phyloP scores from a whole-genome alignment of 2,113 vertebrate genomes.

The Peromyscus maniculatus region DNA sequence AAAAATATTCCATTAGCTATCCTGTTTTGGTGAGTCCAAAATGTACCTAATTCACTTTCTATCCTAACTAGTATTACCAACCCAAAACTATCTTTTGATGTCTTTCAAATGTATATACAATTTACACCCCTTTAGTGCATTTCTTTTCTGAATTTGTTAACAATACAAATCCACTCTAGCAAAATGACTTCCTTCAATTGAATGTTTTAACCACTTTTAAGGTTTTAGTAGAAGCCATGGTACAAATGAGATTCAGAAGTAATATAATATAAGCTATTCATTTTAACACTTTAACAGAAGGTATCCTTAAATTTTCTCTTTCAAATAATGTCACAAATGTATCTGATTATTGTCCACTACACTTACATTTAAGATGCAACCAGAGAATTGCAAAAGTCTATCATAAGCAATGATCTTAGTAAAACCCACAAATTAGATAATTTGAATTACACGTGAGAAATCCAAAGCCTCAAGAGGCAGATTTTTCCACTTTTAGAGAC shows the following conservation, averaged over 20 bases:
- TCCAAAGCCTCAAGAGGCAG: neutral
- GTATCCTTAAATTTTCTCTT: slow-evolving; percentile 29
- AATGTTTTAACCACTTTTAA: slow-evolving; percentile 56
- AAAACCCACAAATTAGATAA: slow-evolving; percentile 20
- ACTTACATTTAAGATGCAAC: neutral
- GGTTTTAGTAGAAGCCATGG: neutral
- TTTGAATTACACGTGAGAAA: neutral
- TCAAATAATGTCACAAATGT: slow-evolving; percentile 51
- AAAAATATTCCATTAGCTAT: too few relatives aligned
- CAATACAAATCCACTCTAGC: slow-evolving; percentile 21
- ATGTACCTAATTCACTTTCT: too few relatives aligned
- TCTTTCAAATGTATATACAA: too few relatives aligned
- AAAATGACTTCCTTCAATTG: neutral
- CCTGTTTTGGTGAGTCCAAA: too few relatives aligned
- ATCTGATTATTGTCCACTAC: neutral
- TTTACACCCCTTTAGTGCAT: too few relatives aligned
- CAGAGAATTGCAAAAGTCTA: slow-evolving; percentile 25
- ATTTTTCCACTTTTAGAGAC: slow-evolving; percentile 46
- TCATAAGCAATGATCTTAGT: neutral
- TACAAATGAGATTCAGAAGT: slow-evolving; percentile 38
- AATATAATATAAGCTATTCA: slow-evolving; percentile 55
- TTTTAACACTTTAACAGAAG: slow-evolving; percentile 47
- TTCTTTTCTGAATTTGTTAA: too few relatives aligned
- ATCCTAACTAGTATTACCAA: too few relatives aligned
- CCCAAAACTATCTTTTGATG: too few relatives aligned